Evolutionary conservation across 2,888 invertebrate species (phyloP).

Genomic region (Candidula unifasciata): DNA sequence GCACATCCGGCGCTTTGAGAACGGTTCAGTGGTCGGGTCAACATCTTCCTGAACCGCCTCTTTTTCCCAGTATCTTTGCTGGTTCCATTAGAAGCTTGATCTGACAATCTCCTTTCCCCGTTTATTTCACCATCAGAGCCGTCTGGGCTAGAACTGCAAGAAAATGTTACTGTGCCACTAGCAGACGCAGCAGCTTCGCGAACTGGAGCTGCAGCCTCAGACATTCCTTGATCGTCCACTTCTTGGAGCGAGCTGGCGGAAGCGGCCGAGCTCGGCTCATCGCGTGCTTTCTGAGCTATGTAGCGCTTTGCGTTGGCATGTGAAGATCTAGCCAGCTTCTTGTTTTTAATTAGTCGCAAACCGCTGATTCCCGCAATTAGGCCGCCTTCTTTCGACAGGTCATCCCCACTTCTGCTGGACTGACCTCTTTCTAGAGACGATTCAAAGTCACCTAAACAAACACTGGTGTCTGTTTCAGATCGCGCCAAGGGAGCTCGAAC

Average conservation of each 20-base stretch:
- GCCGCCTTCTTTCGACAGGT: slow-evolving; percentile 34
- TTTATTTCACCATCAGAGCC: slow-evolving; percentile 47
- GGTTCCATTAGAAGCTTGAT: slow-evolving; percentile 6
- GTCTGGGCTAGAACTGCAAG: slow-evolving; percentile 51
- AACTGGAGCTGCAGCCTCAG: background rate
- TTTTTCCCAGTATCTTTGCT: slow-evolving; percentile 54
- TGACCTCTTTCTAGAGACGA: background rate
- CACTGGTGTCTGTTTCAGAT: slow-evolving; percentile 45
- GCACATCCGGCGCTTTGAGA: slow-evolving; percentile 80
- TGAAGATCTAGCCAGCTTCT: slow-evolving; percentile 41
- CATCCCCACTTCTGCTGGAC: background rate
- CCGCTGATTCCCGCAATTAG: slow-evolving; percentile 40
- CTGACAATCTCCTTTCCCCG: slow-evolving; percentile 55
- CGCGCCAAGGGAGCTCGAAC: slow-evolving; percentile 46
- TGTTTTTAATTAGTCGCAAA: slow-evolving; percentile 46
- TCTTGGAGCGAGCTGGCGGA: background rate
- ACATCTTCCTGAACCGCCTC: slow-evolving; percentile 65
- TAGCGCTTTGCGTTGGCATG: slow-evolving; percentile 45
- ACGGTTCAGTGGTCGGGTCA: slow-evolving; percentile 66
- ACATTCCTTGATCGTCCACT: background rate
- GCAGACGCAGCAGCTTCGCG: slow-evolving; percentile 51
- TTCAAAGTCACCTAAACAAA: slow-evolving; percentile 30
- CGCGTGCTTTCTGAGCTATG: slow-evolving; percentile 38
- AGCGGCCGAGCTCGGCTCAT: background rate
- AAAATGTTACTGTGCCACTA: slow-evolving; percentile 47